Base-by-base conservation (phyloP, 2,888 invertebrate species). In the Hydraecia micacea region DNA sequence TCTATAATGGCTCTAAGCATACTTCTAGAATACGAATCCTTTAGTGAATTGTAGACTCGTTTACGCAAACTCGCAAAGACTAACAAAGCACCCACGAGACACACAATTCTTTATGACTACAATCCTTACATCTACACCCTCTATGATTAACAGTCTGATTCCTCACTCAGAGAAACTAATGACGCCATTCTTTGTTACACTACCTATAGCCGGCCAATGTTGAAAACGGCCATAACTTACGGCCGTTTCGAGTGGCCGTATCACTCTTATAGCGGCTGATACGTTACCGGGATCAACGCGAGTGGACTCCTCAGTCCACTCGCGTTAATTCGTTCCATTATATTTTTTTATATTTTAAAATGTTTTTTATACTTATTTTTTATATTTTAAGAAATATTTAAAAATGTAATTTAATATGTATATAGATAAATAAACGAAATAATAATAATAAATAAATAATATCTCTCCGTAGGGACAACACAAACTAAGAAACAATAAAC, bases 201-300 rank as follows among this genome's bases (percentile, higher is more conserved):
- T 87, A n/a, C n/a, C n/a, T n/a, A 87, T 84, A 82, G 80, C 79
- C 75, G 73, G 79, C 76, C 83, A 74, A 79, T 81, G 85, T 86
- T 75, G 79, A 85, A 86, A 83, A 85, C 81, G 84, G 82, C 78
- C 81, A 89, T 91, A 87, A 91, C 89, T 92, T 90, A 91, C 89
- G 79, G 74, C 70, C 74, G 83, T 87, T 88, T 87, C 87, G 83
- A n/a, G n/a, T n/a, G n/a, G n/a, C n/a, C n/a, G n/a, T n/a, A n/a
- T n/a, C n/a, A n/a, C n/a, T n/a, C n/a, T n/a, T n/a, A n/a, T n/a
- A n/a, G n/a, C n/a, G n/a, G n/a, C n/a, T n/a, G n/a, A n/a, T n/a
- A n/a, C n/a, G n/a, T n/a, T n/a, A n/a, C n/a, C n/a, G n/a, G n/a
- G n/a, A n/a, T n/a, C n/a, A n/a, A n/a, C n/a, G n/a, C n/a, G n/a